phyloP scores from a whole-genome alignment of 2,888 invertebrate species.

The Allygus modestus region DNA sequence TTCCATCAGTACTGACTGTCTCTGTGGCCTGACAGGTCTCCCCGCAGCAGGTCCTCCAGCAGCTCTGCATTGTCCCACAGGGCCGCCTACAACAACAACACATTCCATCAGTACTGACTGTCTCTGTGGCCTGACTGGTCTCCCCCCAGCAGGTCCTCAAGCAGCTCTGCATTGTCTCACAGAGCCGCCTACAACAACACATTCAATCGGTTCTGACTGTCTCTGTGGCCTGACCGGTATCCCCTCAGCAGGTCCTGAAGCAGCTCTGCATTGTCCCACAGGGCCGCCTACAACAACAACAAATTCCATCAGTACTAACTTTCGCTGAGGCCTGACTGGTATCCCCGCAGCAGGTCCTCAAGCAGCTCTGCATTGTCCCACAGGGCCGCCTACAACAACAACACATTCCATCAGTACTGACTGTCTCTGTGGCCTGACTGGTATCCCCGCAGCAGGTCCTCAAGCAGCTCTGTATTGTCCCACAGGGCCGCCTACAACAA shows the following conservation, averaged over 20 bases:
- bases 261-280: too few relatives aligned
- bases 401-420: too few relatives aligned
- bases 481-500: too few relatives aligned
- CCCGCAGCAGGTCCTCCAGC: constrained; percentile 85
- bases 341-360: constrained; percentile 85
- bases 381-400: constrained; percentile 89
- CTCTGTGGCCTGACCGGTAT: constrained; percentile 76
- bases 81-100: constrained; percentile 81
- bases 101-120: too few relatives aligned
- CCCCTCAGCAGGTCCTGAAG: too few relatives aligned
- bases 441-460: too few relatives aligned
- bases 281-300: too few relatives aligned
- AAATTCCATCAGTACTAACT: constrained; percentile 82
- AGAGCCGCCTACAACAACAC: constrained; percentile 81
- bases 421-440: too few relatives aligned
- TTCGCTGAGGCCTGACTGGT: constrained; percentile 82
- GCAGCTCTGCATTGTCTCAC: constrained; percentile 86
- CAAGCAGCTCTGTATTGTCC: too few relatives aligned
- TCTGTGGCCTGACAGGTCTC: constrained; percentile 81
- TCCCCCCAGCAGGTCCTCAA: too few relatives aligned
- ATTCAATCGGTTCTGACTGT: too few relatives aligned
- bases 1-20: constrained; percentile 84
- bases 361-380: constrained; percentile 93
- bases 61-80: constrained; percentile 94
- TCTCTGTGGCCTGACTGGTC: too few relatives aligned